A percentile compares a stretch with the other conserved stretches of the same genome.
Conservation (phyloP, 2,113 vertebrate genomes). For the Boulengeromyrus knoepffleri region DNA sequence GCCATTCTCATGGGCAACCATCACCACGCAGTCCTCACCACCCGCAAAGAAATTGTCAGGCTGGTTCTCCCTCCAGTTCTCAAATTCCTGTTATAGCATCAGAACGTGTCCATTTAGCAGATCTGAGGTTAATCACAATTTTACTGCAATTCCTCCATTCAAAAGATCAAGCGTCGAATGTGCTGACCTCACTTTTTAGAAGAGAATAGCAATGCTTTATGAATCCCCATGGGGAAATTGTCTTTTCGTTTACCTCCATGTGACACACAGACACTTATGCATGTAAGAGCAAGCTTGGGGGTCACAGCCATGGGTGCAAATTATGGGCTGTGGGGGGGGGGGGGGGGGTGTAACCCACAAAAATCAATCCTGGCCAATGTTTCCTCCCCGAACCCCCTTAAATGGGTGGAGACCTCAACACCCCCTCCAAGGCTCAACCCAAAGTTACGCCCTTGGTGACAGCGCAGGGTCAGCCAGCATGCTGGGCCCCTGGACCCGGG, state of each 20-base stretch:
- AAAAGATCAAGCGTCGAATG: neutral
- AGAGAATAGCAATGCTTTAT: neutral
- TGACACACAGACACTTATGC: neutral
- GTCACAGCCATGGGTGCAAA: neutral
- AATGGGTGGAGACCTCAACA: no score
- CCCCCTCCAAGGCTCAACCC: no score
- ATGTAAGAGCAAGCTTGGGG: neutral
- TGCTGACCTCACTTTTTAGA: neutral
- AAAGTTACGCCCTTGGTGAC: no score
- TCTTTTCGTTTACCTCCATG: neutral
- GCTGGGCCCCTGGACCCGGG: neutral
- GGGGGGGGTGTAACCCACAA: no score
- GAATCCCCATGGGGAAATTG: neutral
- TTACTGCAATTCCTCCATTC: neutral
- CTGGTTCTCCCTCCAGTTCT: conserved; percentile 93
- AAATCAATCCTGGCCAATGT: no score
- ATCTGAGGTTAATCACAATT: neutral
- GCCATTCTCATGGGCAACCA: conserved; percentile 85
- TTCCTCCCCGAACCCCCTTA: no score
- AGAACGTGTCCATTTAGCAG: neutral
- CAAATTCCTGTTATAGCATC: conserved; percentile 68
- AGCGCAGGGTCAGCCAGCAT: neutral
- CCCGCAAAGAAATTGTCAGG: conserved; percentile 95
- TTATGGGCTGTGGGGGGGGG: no score
- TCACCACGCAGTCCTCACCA: conserved; percentile 92